phyloP scores from a whole-genome alignment of 1,140 invertebrate genomes.

The Atta cephalotes region DNA sequence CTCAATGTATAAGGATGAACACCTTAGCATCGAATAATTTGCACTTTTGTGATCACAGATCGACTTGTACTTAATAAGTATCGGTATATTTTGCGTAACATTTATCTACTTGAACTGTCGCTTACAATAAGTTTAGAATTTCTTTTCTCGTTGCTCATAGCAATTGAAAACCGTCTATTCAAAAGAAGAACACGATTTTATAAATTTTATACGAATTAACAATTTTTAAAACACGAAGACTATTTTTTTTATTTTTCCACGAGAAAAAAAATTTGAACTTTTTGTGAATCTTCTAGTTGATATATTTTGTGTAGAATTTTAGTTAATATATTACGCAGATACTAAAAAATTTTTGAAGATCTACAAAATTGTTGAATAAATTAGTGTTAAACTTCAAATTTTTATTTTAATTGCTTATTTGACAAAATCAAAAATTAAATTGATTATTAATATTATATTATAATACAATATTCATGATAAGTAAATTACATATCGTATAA shows the following conservation, averaged over 20 bases:
- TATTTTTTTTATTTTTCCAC: background rate
- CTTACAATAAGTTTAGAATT: constrained; percentile 4
- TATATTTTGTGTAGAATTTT: background rate
- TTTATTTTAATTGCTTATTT: background rate
- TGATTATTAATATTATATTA: background rate
- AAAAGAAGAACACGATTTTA: background rate
- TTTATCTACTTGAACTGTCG: constrained; percentile 1
- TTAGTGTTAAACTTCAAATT: background rate
- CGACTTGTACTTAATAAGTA: constrained; percentile 3
- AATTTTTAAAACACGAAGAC: background rate
- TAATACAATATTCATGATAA: too few relatives aligned
- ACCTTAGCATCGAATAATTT: constrained; percentile 22
- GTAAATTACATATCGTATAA: too few relatives aligned
- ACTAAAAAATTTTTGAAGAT: background rate
- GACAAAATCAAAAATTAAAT: background rate
- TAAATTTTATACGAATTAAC: background rate
- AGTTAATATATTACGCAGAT: background rate
- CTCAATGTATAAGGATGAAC: background rate
- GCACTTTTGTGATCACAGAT: constrained; percentile 3
- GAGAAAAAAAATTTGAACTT: background rate
- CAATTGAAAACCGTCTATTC: background rate
- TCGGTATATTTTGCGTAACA: constrained; percentile 29
- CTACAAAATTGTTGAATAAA: background rate
- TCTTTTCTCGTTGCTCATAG: background rate
- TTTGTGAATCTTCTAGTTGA: background rate